Conservation (phyloP, 2,113 vertebrate genomes). For the Scytalopus superciliaris region DNA sequence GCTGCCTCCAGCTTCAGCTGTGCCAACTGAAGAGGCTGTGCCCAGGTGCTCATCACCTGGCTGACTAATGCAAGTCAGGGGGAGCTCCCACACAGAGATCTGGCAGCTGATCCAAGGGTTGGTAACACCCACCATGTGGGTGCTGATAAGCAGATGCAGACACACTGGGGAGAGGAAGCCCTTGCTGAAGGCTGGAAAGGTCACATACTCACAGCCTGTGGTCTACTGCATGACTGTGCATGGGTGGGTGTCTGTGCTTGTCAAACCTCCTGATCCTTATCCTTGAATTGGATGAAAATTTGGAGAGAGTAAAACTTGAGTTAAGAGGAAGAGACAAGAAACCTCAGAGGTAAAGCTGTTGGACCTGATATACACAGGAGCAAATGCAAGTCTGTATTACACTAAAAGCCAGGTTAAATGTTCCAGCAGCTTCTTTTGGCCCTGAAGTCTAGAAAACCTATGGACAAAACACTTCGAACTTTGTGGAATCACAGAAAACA, state of each 20-base stretch:
- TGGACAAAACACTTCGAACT: background rate
- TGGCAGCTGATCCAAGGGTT: background rate
- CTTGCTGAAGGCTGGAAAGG: background rate
- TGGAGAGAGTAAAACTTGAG: background rate
- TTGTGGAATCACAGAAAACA: background rate
- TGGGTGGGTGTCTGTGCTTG: background rate
- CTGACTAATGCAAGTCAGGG: background rate
- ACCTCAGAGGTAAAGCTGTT: background rate
- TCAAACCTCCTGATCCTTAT: background rate
- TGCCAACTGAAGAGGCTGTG: background rate
- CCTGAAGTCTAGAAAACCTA: background rate
- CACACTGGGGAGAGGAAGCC: fast-evolving
- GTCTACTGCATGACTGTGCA: background rate
- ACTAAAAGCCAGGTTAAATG: background rate
- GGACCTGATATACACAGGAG: background rate
- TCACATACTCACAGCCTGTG: background rate
- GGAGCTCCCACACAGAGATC: background rate
- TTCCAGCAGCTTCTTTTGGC: background rate
- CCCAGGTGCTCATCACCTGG: background rate
- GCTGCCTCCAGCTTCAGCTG: background rate
- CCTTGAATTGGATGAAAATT: background rate
- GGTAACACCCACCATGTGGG: background rate
- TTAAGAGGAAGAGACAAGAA: background rate
- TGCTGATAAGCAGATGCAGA: background rate
- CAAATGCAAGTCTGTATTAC: background rate